These are phyloP conservation scores for Stercorarius parasiticus DNA, from an alignment of 2,113 vertebrate species.

Conservation along the genomic window DNA sequence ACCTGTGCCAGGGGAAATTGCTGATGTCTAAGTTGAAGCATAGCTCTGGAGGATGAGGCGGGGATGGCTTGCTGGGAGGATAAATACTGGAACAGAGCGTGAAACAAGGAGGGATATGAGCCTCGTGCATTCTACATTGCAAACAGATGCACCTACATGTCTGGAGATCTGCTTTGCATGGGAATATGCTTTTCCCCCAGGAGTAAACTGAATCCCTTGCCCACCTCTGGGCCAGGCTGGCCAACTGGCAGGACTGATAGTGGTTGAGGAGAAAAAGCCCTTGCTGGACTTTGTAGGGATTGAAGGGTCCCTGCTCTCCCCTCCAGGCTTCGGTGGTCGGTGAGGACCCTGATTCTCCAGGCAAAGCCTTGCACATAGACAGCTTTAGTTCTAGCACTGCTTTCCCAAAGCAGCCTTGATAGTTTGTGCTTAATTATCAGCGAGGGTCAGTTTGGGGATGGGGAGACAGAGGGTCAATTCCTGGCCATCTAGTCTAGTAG, in stretches of 20 bases:
- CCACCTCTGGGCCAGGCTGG: background rate
- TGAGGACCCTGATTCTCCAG: rapidly evolving
- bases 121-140: background rate
- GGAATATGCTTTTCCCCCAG: background rate
- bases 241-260: background rate
- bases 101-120: background rate
- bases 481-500: background rate
- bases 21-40: background rate
- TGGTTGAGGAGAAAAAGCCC: background rate
- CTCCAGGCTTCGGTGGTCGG: rapidly evolving
- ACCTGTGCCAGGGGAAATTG: conserved; percentile 2
- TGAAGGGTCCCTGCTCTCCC: background rate
- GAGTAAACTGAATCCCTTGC: background rate
- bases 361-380: background rate
- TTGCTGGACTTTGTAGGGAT: background rate
- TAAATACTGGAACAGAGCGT: background rate
- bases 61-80: background rate
- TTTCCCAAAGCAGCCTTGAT: background rate
- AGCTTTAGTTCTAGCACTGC: background rate
- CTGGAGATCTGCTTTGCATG: background rate
- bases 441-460: background rate
- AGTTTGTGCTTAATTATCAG: background rate
- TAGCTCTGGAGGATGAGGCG: background rate
- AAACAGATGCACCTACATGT: background rate
- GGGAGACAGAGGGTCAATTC: background rate